These are phyloP conservation scores for Hiodon tergisus DNA, from an alignment of 2,113 vertebrate species.

Conservation along the genomic window DNA sequence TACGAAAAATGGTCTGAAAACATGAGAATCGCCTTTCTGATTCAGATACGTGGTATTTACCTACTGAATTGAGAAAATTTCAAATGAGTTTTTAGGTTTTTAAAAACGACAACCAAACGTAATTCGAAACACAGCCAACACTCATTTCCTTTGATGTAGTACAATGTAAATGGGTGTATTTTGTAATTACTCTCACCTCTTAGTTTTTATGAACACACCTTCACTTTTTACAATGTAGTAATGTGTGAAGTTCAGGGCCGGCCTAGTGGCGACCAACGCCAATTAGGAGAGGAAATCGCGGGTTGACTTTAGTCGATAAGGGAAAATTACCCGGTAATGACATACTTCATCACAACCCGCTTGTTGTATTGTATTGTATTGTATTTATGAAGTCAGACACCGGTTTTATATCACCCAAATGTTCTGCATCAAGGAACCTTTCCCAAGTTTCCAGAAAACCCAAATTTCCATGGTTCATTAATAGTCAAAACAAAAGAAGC, in stretches of 20 bases:
- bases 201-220: slow-evolving; percentile 31
- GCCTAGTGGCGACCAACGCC: slow-evolving; percentile 24
- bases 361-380: slow-evolving; percentile 27
- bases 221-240: slow-evolving; percentile 39
- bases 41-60: not conserved
- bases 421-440: slow-evolving; percentile 5
- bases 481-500: not conserved
- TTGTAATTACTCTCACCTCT: slow-evolving; percentile 21
- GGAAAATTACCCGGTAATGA: slow-evolving; percentile 30
- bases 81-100: no score
- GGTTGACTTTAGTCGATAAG: slow-evolving; percentile 23
- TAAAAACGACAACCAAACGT: not conserved
- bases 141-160: slow-evolving; percentile 14
- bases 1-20: no score
- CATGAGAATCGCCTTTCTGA: not conserved
- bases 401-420: slow-evolving; percentile 13
- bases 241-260: slow-evolving; percentile 36
- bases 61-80: not conserved
- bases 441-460: not conserved
- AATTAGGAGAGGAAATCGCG: slow-evolving; percentile 34
- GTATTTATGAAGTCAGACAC: slow-evolving; percentile 7
- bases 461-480: slow-evolving; percentile 27
- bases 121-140: not conserved
- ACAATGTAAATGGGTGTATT: slow-evolving; percentile 25
- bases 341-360: slow-evolving; percentile 24